A percentile compares a stretch with the other conserved stretches of the same genome.
Conservation (phyloP, 2,888 invertebrate genomes). For the Spodoptera picta region DNA sequence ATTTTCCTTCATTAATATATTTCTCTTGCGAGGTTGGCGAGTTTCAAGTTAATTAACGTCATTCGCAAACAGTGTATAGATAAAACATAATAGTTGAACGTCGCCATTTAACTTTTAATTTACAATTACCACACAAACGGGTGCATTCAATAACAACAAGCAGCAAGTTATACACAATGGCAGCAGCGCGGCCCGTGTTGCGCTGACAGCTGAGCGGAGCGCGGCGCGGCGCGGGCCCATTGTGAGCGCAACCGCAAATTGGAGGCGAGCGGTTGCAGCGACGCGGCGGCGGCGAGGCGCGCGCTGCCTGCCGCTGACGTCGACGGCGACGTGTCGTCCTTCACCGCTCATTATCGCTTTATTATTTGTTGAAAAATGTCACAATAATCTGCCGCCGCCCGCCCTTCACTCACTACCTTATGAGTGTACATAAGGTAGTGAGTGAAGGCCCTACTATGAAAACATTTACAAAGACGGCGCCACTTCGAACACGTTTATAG, state of each 20-base stretch:
- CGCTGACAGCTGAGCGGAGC: slow-evolving; percentile 48
- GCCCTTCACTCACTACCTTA: slow-evolving; percentile 35
- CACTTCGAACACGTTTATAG: slow-evolving; percentile 21
- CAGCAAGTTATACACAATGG: slow-evolving; percentile 27
- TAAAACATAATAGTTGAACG: no score
- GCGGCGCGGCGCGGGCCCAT: slow-evolving; percentile 41
- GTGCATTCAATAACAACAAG: slow-evolving; percentile 35
- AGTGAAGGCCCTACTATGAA: no score
- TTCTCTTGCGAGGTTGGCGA: no score
- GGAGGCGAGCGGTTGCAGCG: slow-evolving; percentile 43
- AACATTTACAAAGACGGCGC: slow-evolving; percentile 29
- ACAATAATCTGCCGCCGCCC: slow-evolving; percentile 31
- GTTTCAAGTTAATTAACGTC: no score
- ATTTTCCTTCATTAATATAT: no score
- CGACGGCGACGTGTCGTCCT: slow-evolving; percentile 16
- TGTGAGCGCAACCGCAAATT: slow-evolving; percentile 58
- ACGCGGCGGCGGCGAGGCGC: slow-evolving; percentile 13
- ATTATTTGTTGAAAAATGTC: slow-evolving; percentile 50
- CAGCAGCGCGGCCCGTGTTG: slow-evolving; percentile 36
- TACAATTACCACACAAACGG: slow-evolving; percentile 10
- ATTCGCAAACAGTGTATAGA: no score
- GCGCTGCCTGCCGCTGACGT: slow-evolving; percentile 40
- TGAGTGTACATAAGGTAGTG: no score
- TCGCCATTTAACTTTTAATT: slow-evolving; percentile 11
- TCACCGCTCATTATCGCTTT: slow-evolving; percentile 51